Base-by-base conservation (phyloP, 1,140 invertebrate genomes). In the Diplogasteroides magnus region DNA sequence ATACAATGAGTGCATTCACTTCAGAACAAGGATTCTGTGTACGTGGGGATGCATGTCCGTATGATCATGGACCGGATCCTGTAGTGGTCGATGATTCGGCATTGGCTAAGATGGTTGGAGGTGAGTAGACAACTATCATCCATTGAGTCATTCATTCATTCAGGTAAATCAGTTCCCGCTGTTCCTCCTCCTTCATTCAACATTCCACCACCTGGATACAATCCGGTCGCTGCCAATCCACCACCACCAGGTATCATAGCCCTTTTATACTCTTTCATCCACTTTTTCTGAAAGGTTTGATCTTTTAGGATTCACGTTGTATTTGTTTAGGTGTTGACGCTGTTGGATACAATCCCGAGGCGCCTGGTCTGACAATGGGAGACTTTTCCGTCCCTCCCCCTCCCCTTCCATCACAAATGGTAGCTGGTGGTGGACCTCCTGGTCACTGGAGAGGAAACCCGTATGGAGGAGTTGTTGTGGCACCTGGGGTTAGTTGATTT, bases 1-100 rank as follows among this genome's bases (percentile, higher is more conserved):
- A 27, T 28, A 0, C 0, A 19, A 67, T 61, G 64, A 23, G 15
- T 1, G 15, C 64, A 13, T 19, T 25, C 37, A 26, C 0, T 82
- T 31, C 83, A 90, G 91, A 94, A 84, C 92, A 92, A 84, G 93
- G 94, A 1, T 95, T 91, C 81, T 97, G 94, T 83, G 92, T 96
- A 88, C 87, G 91, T 31, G 94, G 94, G 11, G 93, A 97, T 84
- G 87, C 93, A 60, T 97, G 94, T 84, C 92, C 91, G 23, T 97
- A 89, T 86, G 93, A 97, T 86, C 94, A 97, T 85, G 94, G 94
- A 19, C 87, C 88, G 2, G 93, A 97, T 85, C 93, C 94, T 1
- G 91, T 97, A 0, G 91, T 97, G 1, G 85, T 97, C 19, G 93
- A 97, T 80, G 91, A 61, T 6, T 31, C 56, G 14, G 67, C 68